Evolutionary conservation across 1,140 invertebrate species (phyloP), one percentile per base, ranked within the genome.

Genomic region (Macrobrachium rosenbergii): DNA sequence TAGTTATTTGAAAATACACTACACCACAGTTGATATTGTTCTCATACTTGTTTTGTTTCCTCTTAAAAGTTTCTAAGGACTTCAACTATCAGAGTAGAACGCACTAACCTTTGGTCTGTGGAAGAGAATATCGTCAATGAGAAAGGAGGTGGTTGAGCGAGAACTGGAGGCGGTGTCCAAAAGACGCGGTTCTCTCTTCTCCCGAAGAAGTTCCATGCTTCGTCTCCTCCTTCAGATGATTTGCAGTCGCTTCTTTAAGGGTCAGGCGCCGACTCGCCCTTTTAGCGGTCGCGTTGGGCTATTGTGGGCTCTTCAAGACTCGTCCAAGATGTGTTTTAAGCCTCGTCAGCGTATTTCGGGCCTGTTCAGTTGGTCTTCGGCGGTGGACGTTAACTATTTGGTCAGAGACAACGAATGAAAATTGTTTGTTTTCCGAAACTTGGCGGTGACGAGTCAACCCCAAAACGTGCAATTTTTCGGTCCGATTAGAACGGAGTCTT

Each of bases 101-200:
- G 58, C 21, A 75, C 80, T 90, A 59, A 91, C 91, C 90, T 93
- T 93, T 17, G 93, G 92, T 64, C 95, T 92, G 87, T 91, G 93
- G 84, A 95, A 95, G 2, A 96, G 92, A 82, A 97, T 97, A 90
- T 97, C 96, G 90, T 97, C 95, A 89, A 97, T 96, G 86, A 96
- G 92, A 92, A 96, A 95, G 17, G 95, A 95, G 2, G 95, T 95
- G 43, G 88, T 89, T 52, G 85, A 78, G 43, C 86, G 67, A 17
- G 88, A 88, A 5, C 75, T 62, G 64, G 85, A 88, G 14, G 81
- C 88, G 19, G 75, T 64, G 8, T 85, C 80, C 80, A 81, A 69
- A 11, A 76, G 43, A 19, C 84, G 67, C 28, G 81, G 52, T 5
- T 89, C 87, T 67, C 87, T 45, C 80, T 89, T 89, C 59, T 86